Percentiles rank a stretch among this genome's conserved stretches.
Conservation (phyloP, 2,888 invertebrate species). For the Vannuccia rotundouncinata region DNA sequence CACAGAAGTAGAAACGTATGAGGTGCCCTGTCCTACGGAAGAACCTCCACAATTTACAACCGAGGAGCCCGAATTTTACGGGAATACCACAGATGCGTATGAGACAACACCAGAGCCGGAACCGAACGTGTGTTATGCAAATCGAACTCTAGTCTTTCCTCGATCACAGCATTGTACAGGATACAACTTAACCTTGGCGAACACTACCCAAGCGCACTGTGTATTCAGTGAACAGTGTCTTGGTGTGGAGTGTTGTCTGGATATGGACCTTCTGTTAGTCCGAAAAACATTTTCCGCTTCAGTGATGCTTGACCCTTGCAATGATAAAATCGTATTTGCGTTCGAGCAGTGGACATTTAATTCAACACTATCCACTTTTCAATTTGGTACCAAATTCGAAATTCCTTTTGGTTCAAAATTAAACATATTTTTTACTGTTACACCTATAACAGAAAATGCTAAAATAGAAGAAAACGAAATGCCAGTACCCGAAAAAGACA, state of each 20-base stretch:
- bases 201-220: not conserved
- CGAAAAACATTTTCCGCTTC: constrained; percentile 42
- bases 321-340: constrained; percentile 38
- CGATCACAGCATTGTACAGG: not conserved
- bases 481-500: not conserved
- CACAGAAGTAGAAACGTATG: not conserved
- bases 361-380: not conserved
- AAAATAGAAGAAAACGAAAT: not conserved
- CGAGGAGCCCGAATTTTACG: not conserved
- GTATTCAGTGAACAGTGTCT: constrained; percentile 12
- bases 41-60: not conserved
- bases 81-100: not conserved
- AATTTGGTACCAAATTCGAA: not conserved
- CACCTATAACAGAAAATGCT: not conserved
- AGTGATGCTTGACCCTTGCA: constrained; percentile 43
- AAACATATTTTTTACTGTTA: not conserved
- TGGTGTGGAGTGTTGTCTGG: constrained; percentile 42
- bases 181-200: not conserved
- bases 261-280: constrained; percentile 25
- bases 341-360: constrained; percentile 35
- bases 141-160: not conserved
- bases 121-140: not conserved
- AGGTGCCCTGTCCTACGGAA: not conserved
- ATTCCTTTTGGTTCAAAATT: not conserved
- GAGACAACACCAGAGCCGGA: not conserved